These are phyloP conservation scores for Mesocricetus auratus DNA, from an alignment of 2,113 vertebrate species.

Conservation along the genomic window DNA sequence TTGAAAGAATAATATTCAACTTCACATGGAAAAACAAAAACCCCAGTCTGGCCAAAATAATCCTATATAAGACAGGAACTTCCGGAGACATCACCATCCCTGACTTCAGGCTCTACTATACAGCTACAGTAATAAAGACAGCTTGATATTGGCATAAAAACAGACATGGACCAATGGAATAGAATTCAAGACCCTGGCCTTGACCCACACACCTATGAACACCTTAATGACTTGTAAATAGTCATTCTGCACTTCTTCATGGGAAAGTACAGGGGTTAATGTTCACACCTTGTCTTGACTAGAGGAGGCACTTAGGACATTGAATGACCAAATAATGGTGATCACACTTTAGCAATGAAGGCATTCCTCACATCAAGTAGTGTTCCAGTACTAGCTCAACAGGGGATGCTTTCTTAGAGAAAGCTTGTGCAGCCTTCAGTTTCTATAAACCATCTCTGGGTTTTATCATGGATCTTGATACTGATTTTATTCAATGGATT, in stretches of 20 bases:
- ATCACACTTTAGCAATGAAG: neutral
- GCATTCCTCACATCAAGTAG: neutral
- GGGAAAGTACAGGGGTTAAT: neutral
- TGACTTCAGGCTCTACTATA: too few relatives aligned
- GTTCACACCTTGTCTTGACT: neutral
- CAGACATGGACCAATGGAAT: too few relatives aligned
- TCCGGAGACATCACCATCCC: too few relatives aligned
- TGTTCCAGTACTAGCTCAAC: neutral
- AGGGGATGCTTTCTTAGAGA: constrained; percentile 18
- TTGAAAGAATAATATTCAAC: too few relatives aligned
- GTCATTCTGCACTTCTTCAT: neutral
- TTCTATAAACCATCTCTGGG: neutral
- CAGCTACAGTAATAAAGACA: too few relatives aligned
- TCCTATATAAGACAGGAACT: too few relatives aligned
- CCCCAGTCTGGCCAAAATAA: too few relatives aligned
- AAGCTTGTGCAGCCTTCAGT: neutral
- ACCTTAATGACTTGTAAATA: neutral
- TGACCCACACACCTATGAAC: too few relatives aligned
- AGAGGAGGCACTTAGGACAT: neutral
- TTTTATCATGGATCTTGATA: neutral
- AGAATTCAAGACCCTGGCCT: too few relatives aligned
- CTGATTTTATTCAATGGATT: neutral
- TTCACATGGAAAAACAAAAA: too few relatives aligned
- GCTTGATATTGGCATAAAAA: too few relatives aligned
- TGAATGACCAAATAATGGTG: neutral